Percentiles rank a stretch among this genome's conserved stretches.
phyloP scores from a whole-genome alignment of 2,113 vertebrate genomes.

The Grammomys dolichurus region DNA sequence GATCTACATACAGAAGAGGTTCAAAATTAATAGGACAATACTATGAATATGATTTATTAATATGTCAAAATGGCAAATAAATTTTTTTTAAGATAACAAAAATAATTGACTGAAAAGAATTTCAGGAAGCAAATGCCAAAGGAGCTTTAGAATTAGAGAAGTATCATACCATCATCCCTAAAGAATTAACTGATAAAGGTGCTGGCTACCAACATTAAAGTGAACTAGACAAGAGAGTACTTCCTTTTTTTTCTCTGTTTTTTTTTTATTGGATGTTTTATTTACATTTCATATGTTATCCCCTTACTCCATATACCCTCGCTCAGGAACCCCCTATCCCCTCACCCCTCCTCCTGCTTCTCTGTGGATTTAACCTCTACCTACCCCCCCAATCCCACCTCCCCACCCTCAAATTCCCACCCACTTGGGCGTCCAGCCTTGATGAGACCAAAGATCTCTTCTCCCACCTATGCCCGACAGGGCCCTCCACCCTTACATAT shows the following conservation, averaged over 20 bases:
- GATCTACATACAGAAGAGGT: neutral
- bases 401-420: too few relatives aligned
- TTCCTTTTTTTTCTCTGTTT: neutral
- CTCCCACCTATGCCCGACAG: too few relatives aligned
- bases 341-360: too few relatives aligned
- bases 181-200: neutral
- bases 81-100: neutral
- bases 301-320: too few relatives aligned
- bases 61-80: neutral
- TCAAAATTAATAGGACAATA: neutral
- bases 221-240: neutral
- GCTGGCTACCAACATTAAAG: neutral
- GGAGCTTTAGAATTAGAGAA: neutral
- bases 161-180: neutral
- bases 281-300: too few relatives aligned
- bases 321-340: too few relatives aligned
- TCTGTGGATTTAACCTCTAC: too few relatives aligned
- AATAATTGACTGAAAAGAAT: neutral
- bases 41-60: neutral
- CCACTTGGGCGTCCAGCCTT: too few relatives aligned
- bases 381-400: too few relatives aligned
- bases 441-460: too few relatives aligned
- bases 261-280: too few relatives aligned
- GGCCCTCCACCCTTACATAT: too few relatives aligned
- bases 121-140: neutral